Conservation (phyloP, 2,113 vertebrate species). For the Pholis gunnellus region DNA sequence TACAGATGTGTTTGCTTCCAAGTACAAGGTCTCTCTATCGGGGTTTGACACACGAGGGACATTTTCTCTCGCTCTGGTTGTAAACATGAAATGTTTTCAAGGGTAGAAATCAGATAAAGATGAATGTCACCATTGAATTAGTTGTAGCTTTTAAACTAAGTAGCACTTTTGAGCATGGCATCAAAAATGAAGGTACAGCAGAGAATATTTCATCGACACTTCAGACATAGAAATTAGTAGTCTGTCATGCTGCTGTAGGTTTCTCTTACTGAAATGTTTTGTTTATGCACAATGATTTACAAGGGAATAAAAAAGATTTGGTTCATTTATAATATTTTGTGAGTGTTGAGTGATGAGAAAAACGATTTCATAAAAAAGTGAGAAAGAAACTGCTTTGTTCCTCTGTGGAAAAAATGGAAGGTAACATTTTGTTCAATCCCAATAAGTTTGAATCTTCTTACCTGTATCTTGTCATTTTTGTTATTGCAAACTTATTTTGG, state of each 20-base stretch:
- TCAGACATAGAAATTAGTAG: slow-evolving; percentile 40
- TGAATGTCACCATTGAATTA: not conserved
- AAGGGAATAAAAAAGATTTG: slow-evolving; percentile 5
- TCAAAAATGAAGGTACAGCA: not conserved
- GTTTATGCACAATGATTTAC: slow-evolving; percentile 34
- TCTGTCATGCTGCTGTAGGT: slow-evolving; percentile 45
- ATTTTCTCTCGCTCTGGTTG: slow-evolving; percentile 28
- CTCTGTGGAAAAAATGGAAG: slow-evolving; percentile 10
- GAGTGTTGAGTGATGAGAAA: slow-evolving; percentile 43
- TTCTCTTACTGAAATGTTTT: slow-evolving; percentile 32
- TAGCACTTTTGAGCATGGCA: slow-evolving; percentile 2
- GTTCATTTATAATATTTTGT: slow-evolving; percentile 37
- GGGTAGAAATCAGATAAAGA: slow-evolving; percentile 39
- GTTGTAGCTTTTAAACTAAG: slow-evolving; percentile 28
- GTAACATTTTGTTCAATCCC: slow-evolving; percentile 20
- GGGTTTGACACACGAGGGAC: slow-evolving; percentile 43
- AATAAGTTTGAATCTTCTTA: slow-evolving; percentile 62
- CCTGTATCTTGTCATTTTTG: slow-evolving; percentile 58
- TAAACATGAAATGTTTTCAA: slow-evolving; percentile 49
- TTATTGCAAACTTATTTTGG: slow-evolving; percentile 18
- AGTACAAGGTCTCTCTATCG: slow-evolving; percentile 61
- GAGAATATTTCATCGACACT: slow-evolving; percentile 40
- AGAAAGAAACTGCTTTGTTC: slow-evolving; percentile 34
- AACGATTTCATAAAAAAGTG: slow-evolving; percentile 32
- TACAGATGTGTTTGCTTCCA: slow-evolving; percentile 68